Evolutionary conservation across 2,888 invertebrate species (phyloP), one percentile per base, ranked within the genome.

Genomic region (Papilio gigon): DNA sequence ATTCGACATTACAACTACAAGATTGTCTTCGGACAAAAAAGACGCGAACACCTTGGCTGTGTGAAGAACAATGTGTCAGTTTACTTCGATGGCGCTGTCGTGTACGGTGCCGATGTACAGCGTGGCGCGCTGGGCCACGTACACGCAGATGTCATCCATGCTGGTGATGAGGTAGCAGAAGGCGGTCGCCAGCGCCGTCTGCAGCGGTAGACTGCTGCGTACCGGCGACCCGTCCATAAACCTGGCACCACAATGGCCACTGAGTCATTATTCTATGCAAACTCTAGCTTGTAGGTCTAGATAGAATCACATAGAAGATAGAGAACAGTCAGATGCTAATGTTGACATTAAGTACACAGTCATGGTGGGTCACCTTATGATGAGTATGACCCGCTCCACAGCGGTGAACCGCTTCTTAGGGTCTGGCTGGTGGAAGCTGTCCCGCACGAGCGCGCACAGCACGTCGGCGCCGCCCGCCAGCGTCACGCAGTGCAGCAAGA

Each of bases 131-230:
- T 99, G 99, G 0, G 99, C 98, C 2, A 99, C 98, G 76, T 98
- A 96, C 17, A 98, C 96, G 87, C 97, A 98, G 71, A 95, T 95
- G 86, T 99, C 99, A 87, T 99, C 98, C 94, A 99, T 96, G 78
- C 98, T 97, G 66, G 97, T 97, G 76, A 99, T 97, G 68, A 99
- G 93, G 86, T 98, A 98, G 87, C 98, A 99, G 93, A 99, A 99
- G 1, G 98, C 98, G 75, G 98, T 98, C 6, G 99, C 98, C 78
- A 99, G 88, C 0, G 98, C 97, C 0, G 98, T 97, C 88, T 99
- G 98, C 61, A 99, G 91, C 0, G 95, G 94, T 67, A 95, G 94
- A 82, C 97, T 96, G 67, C 95, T 96, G 78, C 96, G 94, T 33
- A 98, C 93, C 0, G 98, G 97, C 0, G 97, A 96, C 0, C 96